Conservation (phyloP, 2,797 vertebrate genomes). For the Argya squamiceps region DNA sequence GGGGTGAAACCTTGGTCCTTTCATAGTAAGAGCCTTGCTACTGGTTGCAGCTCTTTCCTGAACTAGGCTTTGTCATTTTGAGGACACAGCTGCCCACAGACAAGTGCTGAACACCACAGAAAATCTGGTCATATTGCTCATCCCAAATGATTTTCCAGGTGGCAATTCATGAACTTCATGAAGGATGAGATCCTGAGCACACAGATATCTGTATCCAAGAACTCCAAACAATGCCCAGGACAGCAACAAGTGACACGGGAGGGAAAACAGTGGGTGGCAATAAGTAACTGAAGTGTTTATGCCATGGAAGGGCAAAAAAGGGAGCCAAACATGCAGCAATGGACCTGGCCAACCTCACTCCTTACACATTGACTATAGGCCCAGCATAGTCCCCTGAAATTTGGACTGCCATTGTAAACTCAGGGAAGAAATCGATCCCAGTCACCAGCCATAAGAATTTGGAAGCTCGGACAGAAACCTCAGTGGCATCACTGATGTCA, state of each 20-base stretch:
- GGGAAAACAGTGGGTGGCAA: neutral
- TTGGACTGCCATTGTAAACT: neutral
- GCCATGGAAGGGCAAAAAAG: neutral
- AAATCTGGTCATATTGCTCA: neutral
- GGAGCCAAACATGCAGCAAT: fast-evolving
- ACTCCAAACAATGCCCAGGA: neutral
- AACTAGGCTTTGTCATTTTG: neutral
- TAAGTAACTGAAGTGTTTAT: neutral
- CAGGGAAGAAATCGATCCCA: neutral
- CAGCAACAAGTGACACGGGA: neutral
- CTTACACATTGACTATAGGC: neutral
- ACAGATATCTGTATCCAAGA: neutral
- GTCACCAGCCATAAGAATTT: neutral
- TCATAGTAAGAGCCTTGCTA: neutral
- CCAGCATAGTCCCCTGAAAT: neutral
- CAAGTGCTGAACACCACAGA: neutral
- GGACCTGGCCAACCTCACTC: neutral
- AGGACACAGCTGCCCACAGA: neutral
- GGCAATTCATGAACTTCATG: neutral
- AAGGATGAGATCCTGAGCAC: neutral
- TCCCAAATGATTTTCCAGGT: neutral
- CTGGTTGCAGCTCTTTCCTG: neutral
- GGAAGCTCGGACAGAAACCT: neutral
- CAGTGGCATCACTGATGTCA: neutral
- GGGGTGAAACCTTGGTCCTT: neutral